Base-by-base conservation (phyloP, 2,888 invertebrate genomes). In the Platypus cylindrus region DNA sequence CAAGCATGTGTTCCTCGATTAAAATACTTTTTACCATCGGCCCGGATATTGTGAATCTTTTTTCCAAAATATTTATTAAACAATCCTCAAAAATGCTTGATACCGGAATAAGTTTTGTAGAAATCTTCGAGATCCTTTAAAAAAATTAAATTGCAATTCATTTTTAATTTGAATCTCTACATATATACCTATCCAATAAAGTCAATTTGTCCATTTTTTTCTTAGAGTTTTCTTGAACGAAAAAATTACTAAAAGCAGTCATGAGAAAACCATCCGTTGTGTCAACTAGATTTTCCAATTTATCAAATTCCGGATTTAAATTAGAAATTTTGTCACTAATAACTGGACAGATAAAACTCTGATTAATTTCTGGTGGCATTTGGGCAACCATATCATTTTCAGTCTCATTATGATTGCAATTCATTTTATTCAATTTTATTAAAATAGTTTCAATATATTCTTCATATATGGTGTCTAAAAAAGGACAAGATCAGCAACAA, bases 161-260 rank as follows among this genome's bases (percentile, higher is more conserved):
- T n/a, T n/a, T n/a, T n/a, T n/a, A 28, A 26, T 29, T n/a, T 16
- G 33, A 14, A 35, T n/a, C n/a, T n/a, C n/a, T 20, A 5, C 20
- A 20, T 23, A 38, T 36, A 37, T 44, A 53, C 53, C 44, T 54
- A 30, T 53, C 45, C 33, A 46, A 53, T 22, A 56, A 43, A 15
- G 44, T 46, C 5, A 25, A n/a, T 24, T 41, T 18, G 8, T 33
- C 26, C 3, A 37, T 24, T 4, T n/a, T 11, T 25, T 36, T 29
- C 5, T 20, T 30, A 7, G n/a, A 3, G 1, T 40, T 32, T 30
- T 49, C 45, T 32, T 48, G 42, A 16, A 47, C 40, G 18, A 66
- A 54, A 45, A 59, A 65, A 9, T 54, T 50, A 35, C 62, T 57
- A 36, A 67, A 64, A 15, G 66, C 67, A 44, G 60, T 58, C 49